Base-by-base conservation (phyloP, 2,888 invertebrate genomes). In the Junonia oenone region DNA sequence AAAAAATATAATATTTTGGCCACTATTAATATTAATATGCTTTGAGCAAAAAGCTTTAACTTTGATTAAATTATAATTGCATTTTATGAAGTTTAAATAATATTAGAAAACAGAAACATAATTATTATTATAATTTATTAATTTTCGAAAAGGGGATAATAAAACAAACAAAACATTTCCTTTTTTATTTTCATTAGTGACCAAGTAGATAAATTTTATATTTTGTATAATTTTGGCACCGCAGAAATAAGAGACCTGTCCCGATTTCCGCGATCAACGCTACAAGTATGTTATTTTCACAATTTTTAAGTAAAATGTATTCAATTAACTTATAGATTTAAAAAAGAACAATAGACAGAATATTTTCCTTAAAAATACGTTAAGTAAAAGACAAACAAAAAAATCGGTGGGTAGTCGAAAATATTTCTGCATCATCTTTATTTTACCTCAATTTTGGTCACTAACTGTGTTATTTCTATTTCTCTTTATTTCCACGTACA, bases 401-500 rank as follows among this genome's bases (percentile, higher is more conserved):
- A 47, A 53, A 29, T 53, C 53, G 53, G 53, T 53, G 53, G 53
- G 53, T 14, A 22, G 22, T 29, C 29, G 29, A 29, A 31, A 56
- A 48, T 49, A 53, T 50, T 38, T 35, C 6, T 37, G 19, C 38
- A 40, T 11, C 38, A 35, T 15, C 53, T 50, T 65, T 62, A 67
- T 62, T 63, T 47, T 50, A 48, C 43, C 56, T 51, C 26, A 47
- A 31, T 47, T 17, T 38, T 51, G 26, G 11, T 46, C 58, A 56
- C 56, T 55, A 31, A 35, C 31, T n/a, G 55, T 31, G 33, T 19
- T 62, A 19, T 73, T 76, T 55, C 72, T 73, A 58, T 81, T 87
- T 50, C 89, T 78, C 62, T 74, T 80, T 19, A 89, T 86, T 72
- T 89, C 87, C 1, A 80, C 76, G 61, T 90, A 88, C 67, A 75